phyloP scores from a whole-genome alignment of 1,140 invertebrate species.

The Brachionus sp. region DNA sequence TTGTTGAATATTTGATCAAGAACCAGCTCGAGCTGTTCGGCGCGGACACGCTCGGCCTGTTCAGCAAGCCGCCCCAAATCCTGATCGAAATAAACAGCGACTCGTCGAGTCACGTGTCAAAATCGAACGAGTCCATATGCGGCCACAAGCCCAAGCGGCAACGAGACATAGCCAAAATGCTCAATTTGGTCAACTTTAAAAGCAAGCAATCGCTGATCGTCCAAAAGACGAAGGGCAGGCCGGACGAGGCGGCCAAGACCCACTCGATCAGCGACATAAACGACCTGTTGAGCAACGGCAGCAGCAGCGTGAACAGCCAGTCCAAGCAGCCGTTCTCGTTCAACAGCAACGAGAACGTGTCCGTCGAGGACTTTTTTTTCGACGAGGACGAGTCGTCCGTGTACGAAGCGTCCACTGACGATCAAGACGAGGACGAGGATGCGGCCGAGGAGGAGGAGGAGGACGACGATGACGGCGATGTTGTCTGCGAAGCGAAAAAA shows the following conservation, averaged over 20 bases:
- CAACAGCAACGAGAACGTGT: background rate
- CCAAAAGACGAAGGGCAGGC: too few species aligned
- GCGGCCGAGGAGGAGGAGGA: background rate
- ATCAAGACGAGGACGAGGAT: background rate
- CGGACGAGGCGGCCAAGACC: background rate
- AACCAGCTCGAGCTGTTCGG: background rate
- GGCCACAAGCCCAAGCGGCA: background rate
- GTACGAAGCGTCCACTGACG: background rate
- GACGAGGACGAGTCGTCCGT: background rate
- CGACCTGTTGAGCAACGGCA: background rate
- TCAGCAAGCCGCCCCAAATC: background rate
- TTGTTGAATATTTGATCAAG: slow-evolving; percentile 27
- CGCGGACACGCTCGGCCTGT: background rate
- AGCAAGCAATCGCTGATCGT: too few species aligned
- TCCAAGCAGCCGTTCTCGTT: too few species aligned
- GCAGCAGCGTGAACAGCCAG: too few species aligned
- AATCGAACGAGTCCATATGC: background rate
- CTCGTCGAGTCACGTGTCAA: background rate
- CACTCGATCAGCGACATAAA: background rate
- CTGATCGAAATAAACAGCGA: background rate
- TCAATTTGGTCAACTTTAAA: background rate
- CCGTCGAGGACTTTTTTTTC: background rate
- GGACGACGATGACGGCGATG: background rate
- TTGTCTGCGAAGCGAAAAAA: background rate
- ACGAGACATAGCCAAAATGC: background rate